Evolutionary conservation across 2,113 vertebrate species (phyloP), one percentile per base, ranked within the genome.

Genomic region (Antennarius striatus): DNA sequence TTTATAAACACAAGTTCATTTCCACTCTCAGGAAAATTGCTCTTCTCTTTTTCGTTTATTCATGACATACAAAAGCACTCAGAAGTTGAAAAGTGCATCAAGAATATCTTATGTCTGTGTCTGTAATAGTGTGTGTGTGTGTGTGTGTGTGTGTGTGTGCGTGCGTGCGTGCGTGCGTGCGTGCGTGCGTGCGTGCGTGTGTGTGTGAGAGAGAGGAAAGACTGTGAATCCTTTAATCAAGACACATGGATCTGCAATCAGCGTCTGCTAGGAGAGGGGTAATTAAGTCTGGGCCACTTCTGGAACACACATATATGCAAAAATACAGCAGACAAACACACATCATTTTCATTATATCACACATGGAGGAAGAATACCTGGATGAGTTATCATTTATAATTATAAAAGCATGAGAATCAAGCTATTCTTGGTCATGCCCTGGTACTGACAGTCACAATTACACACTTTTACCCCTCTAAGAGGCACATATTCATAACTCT

Each of bases 191-290:
- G 22, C 2, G 22, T 22, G 22, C 2, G 22, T 2, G 22, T 22
- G 22, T 22, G 55, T 36, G 46, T n/a, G 7, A 22, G 29, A n/a
- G 14, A 1, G 51, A 9, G 66, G 69, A 71, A 68, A 78, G 30
- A 62, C 67, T 63, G 65, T 75, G 78, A 88, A 91, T 87, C 77
- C 63, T 75, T 78, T 90, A 88, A 92, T 92, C 90, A 92, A 86
- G 83, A 85, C 74, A 49, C 80, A 87, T 80, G 66, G 83, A 87
- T 91, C 77, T 86, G 89, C 84, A 92, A 93, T 92, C 91, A 92
- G 89, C 1, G 63, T 87, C 75, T 77, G 39, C 72, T 81, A 42
- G 81, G 82, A 81, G 63, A 76, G 15, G 47, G 82, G 75, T 91
- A 92, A 92, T 92, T 92, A 92, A 88, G 88, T 83, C 78, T 62